Evolutionary conservation across 92 coral and sea anemone genomes (phyloP).

Genomic region (Palythoa grandiflora): DNA sequence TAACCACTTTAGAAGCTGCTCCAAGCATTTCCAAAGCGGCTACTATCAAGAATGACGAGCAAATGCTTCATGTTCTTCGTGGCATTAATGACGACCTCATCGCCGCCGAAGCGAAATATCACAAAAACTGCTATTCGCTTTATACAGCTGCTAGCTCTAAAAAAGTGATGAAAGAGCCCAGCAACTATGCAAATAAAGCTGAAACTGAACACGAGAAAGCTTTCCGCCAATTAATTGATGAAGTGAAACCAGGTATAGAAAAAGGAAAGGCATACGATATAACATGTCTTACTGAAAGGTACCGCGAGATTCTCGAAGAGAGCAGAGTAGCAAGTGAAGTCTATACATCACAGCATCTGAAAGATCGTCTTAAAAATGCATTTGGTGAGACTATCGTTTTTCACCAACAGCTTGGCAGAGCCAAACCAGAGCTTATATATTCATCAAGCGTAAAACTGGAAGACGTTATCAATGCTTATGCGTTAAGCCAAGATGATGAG

Average conservation of each 20-base stretch:
- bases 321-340: background rate
- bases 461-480: conserved; percentile 16
- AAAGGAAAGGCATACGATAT: background rate
- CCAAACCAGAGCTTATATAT: conserved; percentile 8
- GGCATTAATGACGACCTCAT: conserved; percentile 59
- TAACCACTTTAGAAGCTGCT: no score
- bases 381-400: background rate
- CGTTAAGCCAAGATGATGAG: background rate
- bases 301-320: background rate
- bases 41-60: background rate
- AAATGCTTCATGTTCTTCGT: background rate
- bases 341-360: conserved; percentile 1
- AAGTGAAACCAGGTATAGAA: background rate
- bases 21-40: background rate
- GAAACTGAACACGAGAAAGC: conserved; percentile 1
- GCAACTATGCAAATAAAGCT: background rate
- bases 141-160: background rate
- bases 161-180: background rate
- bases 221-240: conserved; percentile 1
- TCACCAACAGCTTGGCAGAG: conserved; percentile 11
- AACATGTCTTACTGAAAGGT: background rate
- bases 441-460: conserved; percentile 8
- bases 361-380: conserved; percentile 4
- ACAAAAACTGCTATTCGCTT: conserved; percentile 50
- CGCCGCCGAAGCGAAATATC: conserved; percentile 60